Conservation (phyloP, 2,113 vertebrate species). For the Excalfactoria chinensis region DNA sequence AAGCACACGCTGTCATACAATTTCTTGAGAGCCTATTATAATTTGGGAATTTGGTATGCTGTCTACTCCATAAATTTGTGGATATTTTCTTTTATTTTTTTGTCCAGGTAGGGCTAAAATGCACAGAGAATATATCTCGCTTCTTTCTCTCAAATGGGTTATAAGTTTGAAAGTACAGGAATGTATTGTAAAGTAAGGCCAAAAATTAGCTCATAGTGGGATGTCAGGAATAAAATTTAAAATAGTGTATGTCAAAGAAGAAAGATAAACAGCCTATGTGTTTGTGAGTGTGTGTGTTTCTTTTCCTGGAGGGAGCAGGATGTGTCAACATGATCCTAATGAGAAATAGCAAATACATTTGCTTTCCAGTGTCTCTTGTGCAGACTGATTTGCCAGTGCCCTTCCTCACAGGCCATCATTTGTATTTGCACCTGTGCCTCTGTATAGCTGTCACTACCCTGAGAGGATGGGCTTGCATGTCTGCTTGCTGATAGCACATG, state of each 20-base stretch:
- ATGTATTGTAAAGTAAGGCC: not conserved
- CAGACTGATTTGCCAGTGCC: not conserved
- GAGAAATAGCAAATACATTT: not conserved
- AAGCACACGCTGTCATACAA: not conserved
- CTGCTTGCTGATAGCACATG: fast-evolving
- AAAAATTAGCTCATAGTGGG: not conserved
- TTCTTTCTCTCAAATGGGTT: not conserved
- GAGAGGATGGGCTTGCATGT: not conserved
- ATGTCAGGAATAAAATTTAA: not conserved
- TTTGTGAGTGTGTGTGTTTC: not conserved
- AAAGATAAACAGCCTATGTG: not conserved
- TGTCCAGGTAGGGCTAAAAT: not conserved
- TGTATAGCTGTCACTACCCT: fast-evolving
- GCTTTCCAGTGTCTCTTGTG: not conserved
- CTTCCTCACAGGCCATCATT: not conserved
- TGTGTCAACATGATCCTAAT: fast-evolving
- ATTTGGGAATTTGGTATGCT: not conserved
- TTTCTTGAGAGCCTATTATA: not conserved
- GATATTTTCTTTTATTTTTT: not conserved
- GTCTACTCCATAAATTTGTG: not conserved
- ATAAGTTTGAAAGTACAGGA: not conserved
- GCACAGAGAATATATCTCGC: not conserved
- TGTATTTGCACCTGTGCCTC: not conserved
- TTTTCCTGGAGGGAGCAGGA: not conserved
- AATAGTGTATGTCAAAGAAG: not conserved